Evolutionary conservation across 2,113 vertebrate genomes (phyloP).

Genomic region (Naja naja): DNA sequence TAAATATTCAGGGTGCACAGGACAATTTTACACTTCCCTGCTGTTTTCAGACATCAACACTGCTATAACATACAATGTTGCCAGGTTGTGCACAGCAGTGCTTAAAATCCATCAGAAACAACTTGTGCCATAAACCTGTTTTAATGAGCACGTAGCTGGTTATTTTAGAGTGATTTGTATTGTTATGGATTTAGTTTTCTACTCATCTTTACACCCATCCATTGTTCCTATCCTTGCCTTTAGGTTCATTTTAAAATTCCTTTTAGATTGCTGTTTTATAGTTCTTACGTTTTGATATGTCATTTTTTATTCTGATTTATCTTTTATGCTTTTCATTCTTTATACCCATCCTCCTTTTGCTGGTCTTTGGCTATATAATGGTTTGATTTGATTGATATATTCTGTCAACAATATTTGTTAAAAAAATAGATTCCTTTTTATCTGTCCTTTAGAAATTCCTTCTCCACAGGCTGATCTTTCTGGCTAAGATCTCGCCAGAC

Average conservation of each 20-base stretch:
- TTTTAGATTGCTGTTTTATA: background rate
- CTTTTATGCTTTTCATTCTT: background rate
- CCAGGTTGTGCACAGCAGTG: background rate
- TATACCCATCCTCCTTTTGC: background rate
- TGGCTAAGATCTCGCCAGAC: slow-evolving; percentile 54
- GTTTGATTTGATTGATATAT: background rate
- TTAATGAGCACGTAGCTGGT: background rate
- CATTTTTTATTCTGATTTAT: background rate
- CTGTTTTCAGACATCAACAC: background rate
- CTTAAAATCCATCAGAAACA: background rate
- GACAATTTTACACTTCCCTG: background rate
- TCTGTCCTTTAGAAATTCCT: slow-evolving; percentile 65
- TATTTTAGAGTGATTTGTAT: background rate
- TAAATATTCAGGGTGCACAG: background rate
- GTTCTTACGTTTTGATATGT: background rate
- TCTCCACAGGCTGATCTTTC: slow-evolving; percentile 69
- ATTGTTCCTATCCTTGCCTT: background rate
- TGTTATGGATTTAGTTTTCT: background rate
- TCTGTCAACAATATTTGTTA: background rate
- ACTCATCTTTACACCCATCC: background rate
- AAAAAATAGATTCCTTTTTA: background rate
- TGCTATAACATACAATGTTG: background rate
- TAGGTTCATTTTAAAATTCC: background rate
- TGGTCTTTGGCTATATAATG: background rate
- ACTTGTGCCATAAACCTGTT: background rate